Conservation (phyloP, 2,113 vertebrate species). For the Mesocricetus auratus region DNA sequence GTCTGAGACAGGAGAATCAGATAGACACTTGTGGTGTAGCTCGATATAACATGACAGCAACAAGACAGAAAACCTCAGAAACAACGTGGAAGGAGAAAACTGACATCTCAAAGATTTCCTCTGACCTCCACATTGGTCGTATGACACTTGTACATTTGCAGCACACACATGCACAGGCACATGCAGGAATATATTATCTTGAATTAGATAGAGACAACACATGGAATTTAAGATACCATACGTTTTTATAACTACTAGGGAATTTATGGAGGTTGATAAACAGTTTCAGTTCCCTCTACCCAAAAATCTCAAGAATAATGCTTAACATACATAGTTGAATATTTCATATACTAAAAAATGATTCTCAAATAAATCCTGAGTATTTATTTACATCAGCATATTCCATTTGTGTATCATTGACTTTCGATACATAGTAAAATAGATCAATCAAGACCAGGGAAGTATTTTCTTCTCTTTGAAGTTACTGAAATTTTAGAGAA, state of each 20-base stretch:
- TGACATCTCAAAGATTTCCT: background rate
- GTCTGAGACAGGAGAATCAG: background rate
- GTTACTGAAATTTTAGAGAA: conserved; percentile 48
- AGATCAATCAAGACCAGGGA: background rate
- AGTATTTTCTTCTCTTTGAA: conserved; percentile 18
- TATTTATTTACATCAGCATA: conserved; percentile 1
- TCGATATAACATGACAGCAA: background rate
- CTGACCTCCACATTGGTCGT: too few relatives aligned
- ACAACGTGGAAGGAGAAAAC: background rate
- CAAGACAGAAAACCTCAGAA: background rate
- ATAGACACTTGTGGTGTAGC: background rate
- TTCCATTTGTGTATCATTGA: conserved; percentile 36
- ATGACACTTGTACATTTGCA: background rate
- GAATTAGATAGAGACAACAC: background rate
- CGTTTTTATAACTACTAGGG: conserved; percentile 25
- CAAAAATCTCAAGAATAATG: conserved; percentile 50
- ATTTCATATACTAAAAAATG: background rate
- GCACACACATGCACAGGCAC: background rate
- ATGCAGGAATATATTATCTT: background rate
- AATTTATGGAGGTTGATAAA: conserved; percentile 28
- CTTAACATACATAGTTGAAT: conserved; percentile 28
- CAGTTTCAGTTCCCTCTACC: background rate
- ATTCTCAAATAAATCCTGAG: background rate
- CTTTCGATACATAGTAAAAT: conserved; percentile 16
- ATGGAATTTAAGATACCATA: conserved; percentile 26